These are phyloP conservation scores for Coreius guichenoti DNA, from an alignment of 2,797 vertebrate species.

Conservation along the genomic window DNA sequence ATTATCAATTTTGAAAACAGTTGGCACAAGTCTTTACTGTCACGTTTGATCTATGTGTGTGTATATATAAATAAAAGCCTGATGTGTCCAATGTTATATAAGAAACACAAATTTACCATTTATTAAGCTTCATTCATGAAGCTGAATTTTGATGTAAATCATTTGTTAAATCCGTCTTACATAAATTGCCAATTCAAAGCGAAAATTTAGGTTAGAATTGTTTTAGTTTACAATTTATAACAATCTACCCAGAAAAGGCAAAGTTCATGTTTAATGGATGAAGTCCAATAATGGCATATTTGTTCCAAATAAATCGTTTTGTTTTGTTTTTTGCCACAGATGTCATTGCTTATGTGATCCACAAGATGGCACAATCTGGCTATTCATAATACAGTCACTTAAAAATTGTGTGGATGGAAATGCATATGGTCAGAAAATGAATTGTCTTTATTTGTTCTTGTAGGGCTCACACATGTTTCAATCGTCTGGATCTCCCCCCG, in stretches of 20 bases:
- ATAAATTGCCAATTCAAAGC: not conserved
- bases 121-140: not conserved
- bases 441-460: slow-evolving; percentile 16
- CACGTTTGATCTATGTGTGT: too few relatives aligned
- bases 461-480: slow-evolving; percentile 98
- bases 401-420: not conserved
- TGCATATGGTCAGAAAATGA: not conserved
- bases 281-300: not conserved
- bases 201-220: not conserved
- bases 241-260: not conserved
- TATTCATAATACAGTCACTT: not conserved
- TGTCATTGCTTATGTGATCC: not conserved
- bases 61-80: too few relatives aligned
- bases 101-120: not conserved
- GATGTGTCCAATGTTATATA: not conserved
- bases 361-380: slow-evolving; percentile 14
- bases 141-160: too few relatives aligned
- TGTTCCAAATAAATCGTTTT: not conserved
- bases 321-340: not conserved
- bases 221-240: not conserved
- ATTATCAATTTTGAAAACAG: too few relatives aligned
- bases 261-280: not conserved
- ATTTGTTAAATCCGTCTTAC: not conserved
- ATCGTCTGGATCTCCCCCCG: slow-evolving; percentile 94
- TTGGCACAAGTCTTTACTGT: too few relatives aligned